These are phyloP conservation scores for Morpho achilles DNA, from an alignment of 2,888 invertebrate species.

Conservation along the genomic window DNA sequence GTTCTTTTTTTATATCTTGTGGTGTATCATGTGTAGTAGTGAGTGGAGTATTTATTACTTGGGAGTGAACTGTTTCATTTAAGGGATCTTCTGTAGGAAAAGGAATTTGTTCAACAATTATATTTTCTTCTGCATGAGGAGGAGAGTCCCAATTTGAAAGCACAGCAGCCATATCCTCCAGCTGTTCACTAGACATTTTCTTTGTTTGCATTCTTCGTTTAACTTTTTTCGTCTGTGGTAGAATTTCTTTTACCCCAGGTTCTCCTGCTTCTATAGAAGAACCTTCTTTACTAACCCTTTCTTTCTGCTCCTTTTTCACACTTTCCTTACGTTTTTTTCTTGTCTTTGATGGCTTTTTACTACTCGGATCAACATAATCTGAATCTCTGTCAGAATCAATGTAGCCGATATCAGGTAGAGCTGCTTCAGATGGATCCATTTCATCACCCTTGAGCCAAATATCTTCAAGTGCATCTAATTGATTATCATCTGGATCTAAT, in stretches of 20 bases:
- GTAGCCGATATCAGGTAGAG: slow-evolving; percentile 67
- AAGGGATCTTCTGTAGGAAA: slow-evolving; percentile 28
- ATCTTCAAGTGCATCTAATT: slow-evolving; percentile 86
- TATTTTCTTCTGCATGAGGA: slow-evolving; percentile 42
- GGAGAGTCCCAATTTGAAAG: slow-evolving; percentile 64
- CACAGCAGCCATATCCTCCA: slow-evolving; percentile 54
- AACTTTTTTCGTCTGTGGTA: slow-evolving; percentile 23
- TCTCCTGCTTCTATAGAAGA: slow-evolving; percentile 15
- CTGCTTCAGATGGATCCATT: slow-evolving; percentile 80
- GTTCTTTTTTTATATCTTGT: slow-evolving; percentile 42
- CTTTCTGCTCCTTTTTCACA: slow-evolving; percentile 42
- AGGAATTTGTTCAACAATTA: slow-evolving; percentile 33
- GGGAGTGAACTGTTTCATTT: slow-evolving; percentile 16
- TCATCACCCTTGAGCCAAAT: slow-evolving; percentile 90
- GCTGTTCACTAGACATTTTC: slow-evolving; percentile 49
- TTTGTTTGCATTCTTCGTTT: slow-evolving; percentile 30
- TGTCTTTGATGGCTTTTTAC: slow-evolving; percentile 41
- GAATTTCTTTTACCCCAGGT: slow-evolving; percentile 22
- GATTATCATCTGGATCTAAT: slow-evolving; percentile 83
- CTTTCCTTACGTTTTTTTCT: slow-evolving; percentile 48
- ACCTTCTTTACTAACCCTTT: slow-evolving; percentile 33
- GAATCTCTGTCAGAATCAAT: slow-evolving; percentile 72
- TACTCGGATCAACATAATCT: slow-evolving; percentile 58
- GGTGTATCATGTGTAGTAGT: slow-evolving; percentile 1
- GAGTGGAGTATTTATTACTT: neutral